Evolutionary conservation across 1,140 invertebrate genomes (phyloP).

Genomic region (Drosophila melanica): DNA sequence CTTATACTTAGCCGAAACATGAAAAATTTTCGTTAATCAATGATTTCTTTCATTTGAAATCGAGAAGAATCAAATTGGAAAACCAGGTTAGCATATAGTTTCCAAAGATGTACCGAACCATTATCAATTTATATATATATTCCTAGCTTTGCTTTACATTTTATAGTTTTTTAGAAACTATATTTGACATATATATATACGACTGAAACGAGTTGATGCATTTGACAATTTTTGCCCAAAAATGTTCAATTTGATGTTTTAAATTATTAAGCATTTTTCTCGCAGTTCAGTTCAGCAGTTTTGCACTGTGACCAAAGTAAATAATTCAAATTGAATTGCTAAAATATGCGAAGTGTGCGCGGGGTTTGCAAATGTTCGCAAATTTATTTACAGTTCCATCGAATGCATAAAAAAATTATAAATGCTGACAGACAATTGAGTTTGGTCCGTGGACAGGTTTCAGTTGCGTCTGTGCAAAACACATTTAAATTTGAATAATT

Average conservation of each 20-base stretch:
- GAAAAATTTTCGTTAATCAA: no score
- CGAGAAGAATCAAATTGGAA: no score
- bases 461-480: slow-evolving; percentile 11
- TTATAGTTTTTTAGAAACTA: neutral
- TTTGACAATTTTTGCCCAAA: neutral
- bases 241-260: slow-evolving; percentile 6
- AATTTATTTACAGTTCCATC: slow-evolving; percentile 57
- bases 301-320: slow-evolving; percentile 22
- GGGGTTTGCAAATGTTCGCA: slow-evolving; percentile 32
- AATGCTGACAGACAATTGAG: slow-evolving; percentile 59
- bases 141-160: neutral
- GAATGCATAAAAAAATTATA: slow-evolving; percentile 52
- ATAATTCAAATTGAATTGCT: slow-evolving; percentile 67
- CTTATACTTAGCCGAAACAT: no score
- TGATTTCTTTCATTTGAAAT: no score
- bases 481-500: slow-evolving; percentile 60
- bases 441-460: slow-evolving; percentile 17
- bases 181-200: neutral
- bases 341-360: slow-evolving; percentile 55
- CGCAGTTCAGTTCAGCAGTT: slow-evolving; percentile 23
- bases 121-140: no score
- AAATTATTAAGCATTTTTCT: slow-evolving; percentile 21
- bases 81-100: no score
- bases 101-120: no score
- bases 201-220: neutral